Evolutionary conservation across 2,888 invertebrate genomes (phyloP).

Genomic region (Labia minor): DNA sequence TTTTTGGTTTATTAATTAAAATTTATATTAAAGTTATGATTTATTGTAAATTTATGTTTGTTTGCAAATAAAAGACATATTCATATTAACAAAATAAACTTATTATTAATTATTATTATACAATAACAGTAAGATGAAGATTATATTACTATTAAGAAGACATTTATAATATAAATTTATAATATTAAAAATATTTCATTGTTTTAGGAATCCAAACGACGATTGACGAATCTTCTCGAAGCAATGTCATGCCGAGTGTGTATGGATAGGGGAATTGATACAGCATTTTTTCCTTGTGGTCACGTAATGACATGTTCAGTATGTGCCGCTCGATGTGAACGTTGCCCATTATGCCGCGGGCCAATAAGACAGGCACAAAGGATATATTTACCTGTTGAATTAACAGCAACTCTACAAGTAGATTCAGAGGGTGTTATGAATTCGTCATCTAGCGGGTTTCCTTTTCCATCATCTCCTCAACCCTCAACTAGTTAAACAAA

Average conservation of each 20-base stretch:
- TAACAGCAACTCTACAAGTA: conserved; percentile 3
- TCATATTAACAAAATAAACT: too few relatives aligned
- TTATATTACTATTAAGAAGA: too few relatives aligned
- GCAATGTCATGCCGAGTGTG: conserved; percentile 77
- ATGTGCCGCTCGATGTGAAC: conserved; percentile 63
- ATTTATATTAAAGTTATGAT: too few relatives aligned
- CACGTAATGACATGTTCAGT: conserved; percentile 71
- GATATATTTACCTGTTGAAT: conserved; percentile 49
- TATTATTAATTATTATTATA: too few relatives aligned
- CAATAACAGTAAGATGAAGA: too few relatives aligned
- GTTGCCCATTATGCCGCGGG: conserved; percentile 65
- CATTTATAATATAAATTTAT: too few relatives aligned
- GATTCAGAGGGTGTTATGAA: not conserved
- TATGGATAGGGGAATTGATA: conserved; percentile 73
- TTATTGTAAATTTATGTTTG: too few relatives aligned
- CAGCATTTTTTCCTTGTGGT: conserved; percentile 78
- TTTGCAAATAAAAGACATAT: too few relatives aligned
- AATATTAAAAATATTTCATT: too few relatives aligned
- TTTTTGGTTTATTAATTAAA: too few relatives aligned
- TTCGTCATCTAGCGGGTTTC: not conserved
- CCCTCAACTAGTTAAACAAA: not conserved
- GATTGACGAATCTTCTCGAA: conserved; percentile 45
- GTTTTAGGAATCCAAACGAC: conserved; percentile 44
- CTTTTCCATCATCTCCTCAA: not conserved
- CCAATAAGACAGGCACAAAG: conserved; percentile 58